phyloP scores from a whole-genome alignment of 2,888 invertebrate genomes.

The Limnephilus rhombicus region DNA sequence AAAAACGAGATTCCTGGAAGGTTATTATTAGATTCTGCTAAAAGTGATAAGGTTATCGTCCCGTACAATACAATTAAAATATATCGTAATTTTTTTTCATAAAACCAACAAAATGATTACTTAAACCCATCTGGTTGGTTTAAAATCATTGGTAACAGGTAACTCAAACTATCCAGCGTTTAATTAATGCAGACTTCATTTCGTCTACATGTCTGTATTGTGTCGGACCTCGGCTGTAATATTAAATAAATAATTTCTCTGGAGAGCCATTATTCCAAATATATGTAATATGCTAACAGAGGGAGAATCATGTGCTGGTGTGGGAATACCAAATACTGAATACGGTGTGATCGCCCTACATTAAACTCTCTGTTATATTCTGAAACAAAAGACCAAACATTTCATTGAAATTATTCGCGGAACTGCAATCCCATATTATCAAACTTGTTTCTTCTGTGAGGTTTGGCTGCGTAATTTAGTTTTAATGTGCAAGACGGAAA shows the following conservation, averaged over 20 bases:
- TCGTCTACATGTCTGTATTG: slow-evolving; percentile 47
- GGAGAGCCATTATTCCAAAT: slow-evolving; percentile 57
- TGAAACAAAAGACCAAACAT: neutral
- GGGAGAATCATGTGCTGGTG: slow-evolving; percentile 13
- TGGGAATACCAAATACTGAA: slow-evolving; percentile 13
- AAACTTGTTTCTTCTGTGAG: neutral
- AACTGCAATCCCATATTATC: neutral
- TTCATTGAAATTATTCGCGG: neutral
- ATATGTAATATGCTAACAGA: slow-evolving; percentile 25
- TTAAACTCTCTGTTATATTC: neutral
- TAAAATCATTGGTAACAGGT: slow-evolving; percentile 4
- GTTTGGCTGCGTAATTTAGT: neutral
- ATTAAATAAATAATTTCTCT: slow-evolving; percentile 63
- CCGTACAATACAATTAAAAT: too few relatives aligned
- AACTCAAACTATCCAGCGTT: slow-evolving; percentile 40
- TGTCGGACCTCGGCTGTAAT: slow-evolving; percentile 50
- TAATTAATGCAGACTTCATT: slow-evolving; percentile 64
- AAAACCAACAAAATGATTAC: neutral
- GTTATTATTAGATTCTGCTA: neutral
- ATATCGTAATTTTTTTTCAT: too few relatives aligned
- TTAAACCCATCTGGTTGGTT: neutral
- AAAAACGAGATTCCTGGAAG: neutral
- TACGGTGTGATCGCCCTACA: neutral
- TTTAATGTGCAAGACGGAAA: neutral
- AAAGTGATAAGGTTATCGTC: too few relatives aligned